A percentile compares a stretch with the other conserved stretches of the same genome.
Conservation (phyloP, 2,113 vertebrate species). For the Microtus pennsylvanicus region DNA sequence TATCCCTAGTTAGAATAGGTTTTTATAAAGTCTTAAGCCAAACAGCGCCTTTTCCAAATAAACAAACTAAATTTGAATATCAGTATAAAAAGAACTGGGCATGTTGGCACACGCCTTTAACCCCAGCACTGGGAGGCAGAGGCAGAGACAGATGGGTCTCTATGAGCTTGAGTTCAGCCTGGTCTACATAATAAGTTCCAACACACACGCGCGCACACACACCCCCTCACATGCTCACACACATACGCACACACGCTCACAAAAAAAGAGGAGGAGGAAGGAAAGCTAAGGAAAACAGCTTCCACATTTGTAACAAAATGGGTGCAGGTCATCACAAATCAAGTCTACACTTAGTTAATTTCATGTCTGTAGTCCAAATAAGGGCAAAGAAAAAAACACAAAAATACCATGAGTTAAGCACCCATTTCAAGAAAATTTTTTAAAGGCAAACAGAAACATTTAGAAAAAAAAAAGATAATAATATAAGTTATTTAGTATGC, state of each 20-base stretch:
- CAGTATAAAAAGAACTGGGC: background rate
- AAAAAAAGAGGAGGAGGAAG: background rate
- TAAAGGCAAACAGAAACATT: background rate
- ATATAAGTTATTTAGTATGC: background rate
- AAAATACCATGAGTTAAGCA: background rate
- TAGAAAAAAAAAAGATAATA: background rate
- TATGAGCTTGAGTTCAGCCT: background rate
- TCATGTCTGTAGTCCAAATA: background rate
- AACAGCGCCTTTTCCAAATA: background rate
- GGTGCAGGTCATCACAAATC: background rate
- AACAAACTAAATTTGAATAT: background rate
- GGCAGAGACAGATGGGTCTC: background rate
- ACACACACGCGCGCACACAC: background rate
- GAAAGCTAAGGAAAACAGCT: background rate
- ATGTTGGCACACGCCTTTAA: background rate
- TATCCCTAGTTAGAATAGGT: background rate
- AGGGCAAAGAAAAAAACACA: background rate
- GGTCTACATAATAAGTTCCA: background rate
- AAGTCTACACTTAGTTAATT: background rate
- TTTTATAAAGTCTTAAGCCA: background rate
- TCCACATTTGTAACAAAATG: background rate
- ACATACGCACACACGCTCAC: background rate
- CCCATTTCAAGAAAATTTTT: background rate
- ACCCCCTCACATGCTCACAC: background rate
- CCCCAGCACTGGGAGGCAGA: background rate